Percentiles rank a stretch among this genome's conserved stretches.
Conservation (phyloP, 1,140 invertebrate species). For the Brachionus paranguensis region DNA sequence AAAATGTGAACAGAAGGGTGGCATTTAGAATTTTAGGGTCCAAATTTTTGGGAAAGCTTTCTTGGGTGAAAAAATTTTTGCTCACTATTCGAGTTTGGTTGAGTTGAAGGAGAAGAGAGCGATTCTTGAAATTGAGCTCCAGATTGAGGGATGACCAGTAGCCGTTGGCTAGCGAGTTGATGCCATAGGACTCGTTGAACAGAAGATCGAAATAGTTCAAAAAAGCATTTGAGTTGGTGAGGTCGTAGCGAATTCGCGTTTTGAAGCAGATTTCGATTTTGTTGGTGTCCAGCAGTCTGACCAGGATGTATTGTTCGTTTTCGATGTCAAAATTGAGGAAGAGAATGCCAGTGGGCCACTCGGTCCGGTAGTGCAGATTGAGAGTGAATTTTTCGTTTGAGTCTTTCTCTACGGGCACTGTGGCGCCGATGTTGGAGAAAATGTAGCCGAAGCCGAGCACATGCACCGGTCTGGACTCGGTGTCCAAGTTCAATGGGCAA, state of each 20-base stretch:
- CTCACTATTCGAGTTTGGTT: slow-evolving; percentile 4
- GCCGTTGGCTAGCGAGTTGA: slow-evolving; percentile 7
- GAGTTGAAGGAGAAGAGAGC: background rate
- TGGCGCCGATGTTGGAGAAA: background rate
- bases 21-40: background rate
- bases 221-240: background rate
- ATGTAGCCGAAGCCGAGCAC: slow-evolving; percentile 12
- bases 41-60: background rate
- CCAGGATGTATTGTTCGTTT: slow-evolving; percentile 24
- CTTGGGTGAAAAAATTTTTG: slow-evolving; percentile 2
- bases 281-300: background rate
- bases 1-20: background rate
- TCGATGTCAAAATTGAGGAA: slow-evolving; percentile 28
- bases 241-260: background rate
- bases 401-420: background rate
- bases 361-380: background rate
- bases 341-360: background rate
- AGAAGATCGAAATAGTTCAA: slow-evolving; percentile 11
- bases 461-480: background rate
- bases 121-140: background rate
- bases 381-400: background rate
- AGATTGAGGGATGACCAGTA: slow-evolving; percentile 7
- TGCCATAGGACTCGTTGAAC: slow-evolving; percentile 4
- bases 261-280: background rate
- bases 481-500: slow-evolving; percentile 16